Base-by-base conservation (phyloP, 1,140 invertebrate species). In the Drosophila elegans region DNA sequence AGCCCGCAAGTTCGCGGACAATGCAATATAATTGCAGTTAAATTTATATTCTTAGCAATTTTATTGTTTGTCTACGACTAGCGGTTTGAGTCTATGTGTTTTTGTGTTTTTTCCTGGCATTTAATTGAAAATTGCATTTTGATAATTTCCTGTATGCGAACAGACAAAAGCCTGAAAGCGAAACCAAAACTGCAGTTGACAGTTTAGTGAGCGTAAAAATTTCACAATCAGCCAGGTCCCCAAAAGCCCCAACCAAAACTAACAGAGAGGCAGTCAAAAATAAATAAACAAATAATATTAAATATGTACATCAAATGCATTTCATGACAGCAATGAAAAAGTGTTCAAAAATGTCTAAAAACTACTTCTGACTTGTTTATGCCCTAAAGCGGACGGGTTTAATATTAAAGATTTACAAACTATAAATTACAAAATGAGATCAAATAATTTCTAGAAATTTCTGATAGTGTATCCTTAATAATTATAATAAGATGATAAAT, bases 61-160 rank as follows among this genome's bases (percentile, higher is more conserved):
- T 3, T 1, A 29, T 44, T 55, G 34, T 39, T 66, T 52, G 4
- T 51, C 1, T 21, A 25, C 11, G 3, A 1, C 16, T 29, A 5
- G 16, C 0, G 3, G 21, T 12, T 39, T 25, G 29, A 29, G 59
- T 63, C 59, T 78, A 46, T 44, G 36, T 12, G 3, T n/a, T 55
- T 29, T 41, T 38, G 7, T 36, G 12, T 11, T 69, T 46, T 25
- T 39, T 36, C 41, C 41, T 49, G 41, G 61, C 46, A 55, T 74
- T 78, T 63, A 71, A 79, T 62, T 79, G 52, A 59, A 84, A 79
- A 83, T 72, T 79, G 75, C 80, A 84, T 79, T 75, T 83, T 75
- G 64, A 75, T 83, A 75, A 84, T 75, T 66, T 83, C 64, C 71
- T 66, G 60, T 66, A 68, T 59, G 53, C 34, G 29, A 53, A 39